Base-by-base conservation (phyloP, 2,797 vertebrate species). In the Poeciliopsis gracilis region DNA sequence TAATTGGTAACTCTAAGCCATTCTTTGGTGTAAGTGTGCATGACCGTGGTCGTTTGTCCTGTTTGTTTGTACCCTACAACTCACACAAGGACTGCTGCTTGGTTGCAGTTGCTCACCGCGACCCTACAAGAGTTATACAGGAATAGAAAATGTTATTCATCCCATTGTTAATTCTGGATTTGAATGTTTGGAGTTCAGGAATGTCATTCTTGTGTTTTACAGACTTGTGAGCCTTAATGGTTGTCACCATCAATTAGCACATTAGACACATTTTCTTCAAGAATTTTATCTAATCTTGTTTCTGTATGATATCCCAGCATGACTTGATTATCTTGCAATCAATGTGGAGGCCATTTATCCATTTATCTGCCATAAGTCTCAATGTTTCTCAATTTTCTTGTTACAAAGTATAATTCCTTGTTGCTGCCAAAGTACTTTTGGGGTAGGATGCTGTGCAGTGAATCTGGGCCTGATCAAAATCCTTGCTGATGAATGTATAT, bases 331-430 rank as follows among this genome's bases (percentile, higher is more conserved):
- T 43, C 16, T 63, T 63, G 59, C 30, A 18, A 12, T 28, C 38
- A 69, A 25, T 36, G 11, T 25, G 36, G 47, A 43, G 33, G 25
- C 53, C 16, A 72, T 16, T n/a, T 59, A 28, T 5, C 55, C 55
- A 59, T 63, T 45, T 23, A 53, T 53, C 38, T 53, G 36, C 55
- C 45, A 25, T 8, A 28, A 11, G 23, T 69, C 63, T 67, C 46
- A 12, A 12, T 67, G 4, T 45, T 66, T 69, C 30, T 10, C 63
- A 33, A 38, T 38, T 5, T 38, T 16, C 36, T 51, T 71, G 45
- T 72, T 46, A 55, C 36, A 53, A 51, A 72, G 41, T 28, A 33
- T 66, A 38, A 77, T 77, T 77, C 49, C 23, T 69, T 77, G 47
- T 57, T 43, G 46, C 70, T 81, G 30, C 51, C 33, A 43, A 36